These are phyloP conservation scores for Alaudala cheleensis DNA, from an alignment of 2,113 vertebrate species.

Conservation along the genomic window DNA sequence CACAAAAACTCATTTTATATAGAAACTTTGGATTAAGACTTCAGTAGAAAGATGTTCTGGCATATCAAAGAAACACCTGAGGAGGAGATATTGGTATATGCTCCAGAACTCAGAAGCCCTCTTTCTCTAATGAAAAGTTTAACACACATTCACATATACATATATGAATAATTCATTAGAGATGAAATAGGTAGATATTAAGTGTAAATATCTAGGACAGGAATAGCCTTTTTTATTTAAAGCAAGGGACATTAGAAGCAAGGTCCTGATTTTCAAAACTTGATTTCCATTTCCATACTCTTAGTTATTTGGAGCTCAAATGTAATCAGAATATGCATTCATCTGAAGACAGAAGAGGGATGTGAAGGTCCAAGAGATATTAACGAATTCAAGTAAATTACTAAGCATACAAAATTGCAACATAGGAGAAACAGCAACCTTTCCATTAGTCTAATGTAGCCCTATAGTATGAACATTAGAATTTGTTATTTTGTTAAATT, in stretches of 20 bases:
- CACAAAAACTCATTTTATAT: slow-evolving; percentile 61
- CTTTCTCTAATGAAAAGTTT: slow-evolving; percentile 64
- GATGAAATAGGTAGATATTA: slow-evolving; percentile 55
- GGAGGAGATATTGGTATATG: slow-evolving; percentile 54
- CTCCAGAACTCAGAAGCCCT: slow-evolving; percentile 54
- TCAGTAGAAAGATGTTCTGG: slow-evolving; percentile 62
- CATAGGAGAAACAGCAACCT: not conserved
- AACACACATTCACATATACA: slow-evolving; percentile 57
- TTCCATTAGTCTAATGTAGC: not conserved
- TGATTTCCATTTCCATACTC: not conserved
- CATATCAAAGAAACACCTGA: slow-evolving; percentile 72
- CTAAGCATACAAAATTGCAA: not conserved
- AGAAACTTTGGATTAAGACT: slow-evolving; percentile 69
- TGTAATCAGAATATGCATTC: not conserved
- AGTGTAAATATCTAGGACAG: slow-evolving; percentile 61
- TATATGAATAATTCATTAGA: slow-evolving; percentile 64
- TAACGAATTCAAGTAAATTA: not conserved
- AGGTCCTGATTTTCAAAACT: slow-evolving; percentile 27
- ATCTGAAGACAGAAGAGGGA: not conserved
- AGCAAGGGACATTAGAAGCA: slow-evolving; percentile 31
- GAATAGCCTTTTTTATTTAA: slow-evolving; percentile 36
- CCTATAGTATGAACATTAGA: not conserved
- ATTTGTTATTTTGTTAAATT: not conserved
- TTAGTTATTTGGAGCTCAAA: not conserved
- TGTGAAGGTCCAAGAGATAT: not conserved